A percentile compares a stretch with the other conserved stretches of the same genome.
Evolutionary conservation across 2,888 invertebrate species (phyloP).

Genomic region (Nomada ferruginata): DNA sequence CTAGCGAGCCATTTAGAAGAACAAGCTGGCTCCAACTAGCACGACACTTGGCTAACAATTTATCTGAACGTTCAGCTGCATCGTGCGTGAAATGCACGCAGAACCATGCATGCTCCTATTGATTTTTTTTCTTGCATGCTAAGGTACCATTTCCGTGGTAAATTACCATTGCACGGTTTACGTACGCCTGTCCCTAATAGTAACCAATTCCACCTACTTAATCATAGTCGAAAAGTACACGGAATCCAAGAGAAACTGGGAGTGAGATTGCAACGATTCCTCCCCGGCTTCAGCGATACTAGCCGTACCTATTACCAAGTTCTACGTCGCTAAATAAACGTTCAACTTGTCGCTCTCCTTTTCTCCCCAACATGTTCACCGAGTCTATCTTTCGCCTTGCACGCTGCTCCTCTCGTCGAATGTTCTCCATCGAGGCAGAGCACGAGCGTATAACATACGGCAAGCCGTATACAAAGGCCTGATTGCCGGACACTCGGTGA

Average conservation of each 20-base stretch:
- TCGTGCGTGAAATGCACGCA: neutral
- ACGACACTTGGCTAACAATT: neutral
- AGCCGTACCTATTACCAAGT: constrained; percentile 53
- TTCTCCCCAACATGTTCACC: constrained; percentile 38
- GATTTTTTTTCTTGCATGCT: constrained; percentile 24
- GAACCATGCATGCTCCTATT: neutral
- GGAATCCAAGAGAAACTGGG: neutral
- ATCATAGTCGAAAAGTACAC: neutral
- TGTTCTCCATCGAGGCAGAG: constrained; percentile 40
- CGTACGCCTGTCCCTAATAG: neutral
- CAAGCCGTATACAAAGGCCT: constrained; percentile 72
- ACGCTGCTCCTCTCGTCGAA: constrained; percentile 4
- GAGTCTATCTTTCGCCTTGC: constrained; percentile 27
- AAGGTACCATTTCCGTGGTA: constrained; percentile 4
- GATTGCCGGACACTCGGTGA: constrained; percentile 77
- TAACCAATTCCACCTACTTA: too few species aligned
- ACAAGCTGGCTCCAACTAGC: neutral
- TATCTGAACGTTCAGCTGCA: neutral
- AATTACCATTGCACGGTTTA: neutral
- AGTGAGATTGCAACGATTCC: neutral
- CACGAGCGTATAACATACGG: constrained; percentile 61
- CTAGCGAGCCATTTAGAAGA: neutral
- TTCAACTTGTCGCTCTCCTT: constrained; percentile 63
- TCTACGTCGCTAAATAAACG: constrained; percentile 76
- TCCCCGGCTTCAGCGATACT: neutral